Evolutionary conservation across 2,113 vertebrate species (phyloP), one percentile per base, ranked within the genome.

Genomic region (Rhodinocichla rosea): DNA sequence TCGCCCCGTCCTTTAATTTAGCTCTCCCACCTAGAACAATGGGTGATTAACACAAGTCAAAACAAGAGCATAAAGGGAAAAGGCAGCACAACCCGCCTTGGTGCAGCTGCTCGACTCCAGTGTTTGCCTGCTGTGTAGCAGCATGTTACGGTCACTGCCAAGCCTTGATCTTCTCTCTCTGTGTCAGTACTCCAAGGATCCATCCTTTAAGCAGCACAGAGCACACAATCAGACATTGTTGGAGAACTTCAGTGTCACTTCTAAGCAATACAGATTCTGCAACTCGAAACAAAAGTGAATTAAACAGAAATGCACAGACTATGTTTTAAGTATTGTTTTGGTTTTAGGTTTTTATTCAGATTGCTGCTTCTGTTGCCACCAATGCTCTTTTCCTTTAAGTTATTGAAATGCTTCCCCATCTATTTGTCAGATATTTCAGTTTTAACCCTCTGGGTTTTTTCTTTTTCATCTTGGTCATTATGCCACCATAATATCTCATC

Each of bases 21-120:
- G 88, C 90, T 96, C 89, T 96, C 93, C 89, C 95, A 95, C 93
- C 95, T 95, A 96, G 95, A 97, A 94, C 95, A 97, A 96, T 95
- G 94, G 92, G 84, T 90, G 95, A 96, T 97, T 96, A 97, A 79
- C 95, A 81, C 77, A 90, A 93, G 90, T 53, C 90, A 79, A 94
- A 96, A 83, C 87, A 94, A 78, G 91, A 89, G 81, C 82, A 56
- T 32, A 63, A 82, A 92, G 92, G 95, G 63, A 95, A 89, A 82
- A 93, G 83, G 87, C 92, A 91, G 83, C 82, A 33, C 70, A 94
- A 47, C 15, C 87, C 69, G 73, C 94, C 77, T 83, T 53, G 88
- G 68, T 77, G 87, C 95, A 95, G 95, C 93, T 93, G 95, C 87
- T 97, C 64, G 6, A 7, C 53, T 62, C 33, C 84, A 76, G 1